Percentiles rank a stretch among this genome's conserved stretches.
Evolutionary conservation across 2,113 vertebrate genomes (phyloP).

Genomic region (Colius striatus): DNA sequence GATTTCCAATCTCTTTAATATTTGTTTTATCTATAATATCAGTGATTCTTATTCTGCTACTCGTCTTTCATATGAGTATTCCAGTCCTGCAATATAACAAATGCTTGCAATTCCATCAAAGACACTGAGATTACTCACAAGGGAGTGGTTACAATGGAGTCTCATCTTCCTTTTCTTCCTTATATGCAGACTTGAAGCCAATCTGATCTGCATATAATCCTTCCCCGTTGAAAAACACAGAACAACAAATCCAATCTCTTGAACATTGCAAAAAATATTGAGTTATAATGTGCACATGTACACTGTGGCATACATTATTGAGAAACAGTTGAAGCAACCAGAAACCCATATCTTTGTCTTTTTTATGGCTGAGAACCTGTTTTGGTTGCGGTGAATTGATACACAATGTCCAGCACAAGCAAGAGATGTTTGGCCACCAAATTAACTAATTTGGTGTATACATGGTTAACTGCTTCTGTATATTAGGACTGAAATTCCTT

Average conservation of each 20-base stretch:
- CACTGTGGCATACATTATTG: not conserved
- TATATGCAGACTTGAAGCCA: not conserved
- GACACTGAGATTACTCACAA: not conserved
- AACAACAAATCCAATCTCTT: not conserved
- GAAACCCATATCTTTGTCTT: not conserved
- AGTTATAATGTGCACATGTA: not conserved
- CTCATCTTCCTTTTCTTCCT: not conserved
- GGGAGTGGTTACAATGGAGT: not conserved
- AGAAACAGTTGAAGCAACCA: not conserved
- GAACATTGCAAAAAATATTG: not conserved
- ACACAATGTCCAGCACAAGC: not conserved
- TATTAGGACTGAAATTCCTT: not conserved
- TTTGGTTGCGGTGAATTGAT: not conserved
- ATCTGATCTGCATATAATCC: not conserved
- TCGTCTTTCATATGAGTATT: not conserved
- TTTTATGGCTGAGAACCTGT: not conserved
- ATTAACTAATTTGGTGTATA: not conserved
- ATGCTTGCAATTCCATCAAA: not conserved
- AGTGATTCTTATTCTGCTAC: not conserved
- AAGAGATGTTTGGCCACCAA: not conserved
- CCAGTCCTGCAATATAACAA: fast-evolving
- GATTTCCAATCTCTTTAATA: not conserved
- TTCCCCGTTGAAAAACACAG: not conserved
- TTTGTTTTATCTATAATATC: not conserved
- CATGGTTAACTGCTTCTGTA: not conserved